Conservation (phyloP, 2,797 vertebrate species). For the Lates japonicus region DNA sequence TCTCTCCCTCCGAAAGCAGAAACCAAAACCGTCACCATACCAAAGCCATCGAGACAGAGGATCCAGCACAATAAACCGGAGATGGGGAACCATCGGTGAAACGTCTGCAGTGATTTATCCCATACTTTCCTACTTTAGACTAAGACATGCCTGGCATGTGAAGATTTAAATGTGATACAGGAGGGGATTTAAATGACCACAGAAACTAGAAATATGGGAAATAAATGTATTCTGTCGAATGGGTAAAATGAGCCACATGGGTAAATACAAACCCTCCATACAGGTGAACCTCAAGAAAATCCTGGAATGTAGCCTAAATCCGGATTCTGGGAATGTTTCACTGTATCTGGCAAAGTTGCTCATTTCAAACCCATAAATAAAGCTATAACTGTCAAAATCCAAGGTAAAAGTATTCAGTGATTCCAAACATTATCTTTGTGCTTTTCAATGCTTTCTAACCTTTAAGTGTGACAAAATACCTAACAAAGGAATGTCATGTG, state of each 20-base stretch:
- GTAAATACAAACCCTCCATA: conserved; percentile 67
- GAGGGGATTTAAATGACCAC: conserved; percentile 74
- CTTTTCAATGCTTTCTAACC: conserved; percentile 80
- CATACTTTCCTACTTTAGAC: conserved; percentile 66
- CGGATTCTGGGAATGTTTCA: conserved; percentile 2
- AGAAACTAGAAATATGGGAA: conserved; percentile 77
- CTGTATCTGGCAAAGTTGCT: conserved; percentile 39
- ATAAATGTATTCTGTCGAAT: conserved; percentile 77
- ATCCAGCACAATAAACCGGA: conserved; percentile 79
- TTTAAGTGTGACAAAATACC: conserved; percentile 85
- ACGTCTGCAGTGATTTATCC: conserved; percentile 83
- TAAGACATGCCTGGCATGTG: conserved; percentile 69
- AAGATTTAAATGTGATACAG: conserved; percentile 77
- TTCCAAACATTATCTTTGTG: conserved; percentile 78
- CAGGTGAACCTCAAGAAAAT: conserved; percentile 70
- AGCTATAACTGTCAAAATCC: conserved; percentile 44
- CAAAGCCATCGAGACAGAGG: conserved; percentile 54
- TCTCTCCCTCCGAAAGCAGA: conserved; percentile 42
- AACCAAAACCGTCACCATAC: conserved; percentile 52
- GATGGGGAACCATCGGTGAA: conserved; percentile 80
- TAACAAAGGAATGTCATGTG: conserved; percentile 81
- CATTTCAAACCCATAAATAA: conserved; percentile 55
- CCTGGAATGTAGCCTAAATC: conserved; percentile 66
- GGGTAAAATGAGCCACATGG: conserved; percentile 77
- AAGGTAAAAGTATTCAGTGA: conserved; percentile 72